A percentile compares a stretch with the other conserved stretches of the same genome.
Conservation (phyloP, 2,888 invertebrate genomes). For the Prosapia bicincta region DNA sequence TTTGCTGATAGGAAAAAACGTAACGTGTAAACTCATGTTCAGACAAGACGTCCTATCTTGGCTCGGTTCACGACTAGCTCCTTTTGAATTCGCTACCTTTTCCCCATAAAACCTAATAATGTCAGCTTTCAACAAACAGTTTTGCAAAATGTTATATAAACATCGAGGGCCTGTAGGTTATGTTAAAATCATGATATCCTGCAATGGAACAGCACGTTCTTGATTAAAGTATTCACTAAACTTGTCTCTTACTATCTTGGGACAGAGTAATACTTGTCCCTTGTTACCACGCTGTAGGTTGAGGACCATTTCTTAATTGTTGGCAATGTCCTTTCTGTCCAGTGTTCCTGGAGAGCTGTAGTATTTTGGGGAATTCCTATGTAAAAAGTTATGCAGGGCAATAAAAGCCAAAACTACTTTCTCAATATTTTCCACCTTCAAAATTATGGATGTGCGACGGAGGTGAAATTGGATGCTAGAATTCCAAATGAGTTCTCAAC, state of each 20-base stretch:
- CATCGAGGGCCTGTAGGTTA: not conserved
- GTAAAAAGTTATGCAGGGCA: conserved; percentile 26
- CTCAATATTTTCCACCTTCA: conserved; percentile 21
- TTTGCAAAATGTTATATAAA: not conserved
- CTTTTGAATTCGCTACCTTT: too few species aligned
- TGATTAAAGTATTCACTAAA: conserved; percentile 31
- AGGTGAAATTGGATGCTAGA: conserved; percentile 15
- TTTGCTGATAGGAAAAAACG: too few species aligned
- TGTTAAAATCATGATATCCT: conserved; percentile 28
- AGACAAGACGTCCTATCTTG: too few species aligned
- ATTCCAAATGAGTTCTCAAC: conserved; percentile 26
- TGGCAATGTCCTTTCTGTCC: conserved; percentile 21
- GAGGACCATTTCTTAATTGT: conserved; percentile 17
- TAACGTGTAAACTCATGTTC: too few species aligned
- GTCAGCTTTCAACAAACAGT: too few species aligned
- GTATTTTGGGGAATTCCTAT: conserved; percentile 5
- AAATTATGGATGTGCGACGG: conserved; percentile 21
- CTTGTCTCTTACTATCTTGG: conserved; percentile 23
- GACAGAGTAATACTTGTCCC: conserved; percentile 26
- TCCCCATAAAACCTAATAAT: too few species aligned
- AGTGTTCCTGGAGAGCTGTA: conserved; percentile 22
- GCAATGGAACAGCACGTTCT: conserved; percentile 30
- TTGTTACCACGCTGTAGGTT: conserved; percentile 24
- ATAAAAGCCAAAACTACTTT: conserved; percentile 23
- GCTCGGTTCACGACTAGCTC: too few species aligned